Base-by-base conservation (phyloP, 92 coral and sea anemone genomes). In the Desmophyllum pertusum region DNA sequence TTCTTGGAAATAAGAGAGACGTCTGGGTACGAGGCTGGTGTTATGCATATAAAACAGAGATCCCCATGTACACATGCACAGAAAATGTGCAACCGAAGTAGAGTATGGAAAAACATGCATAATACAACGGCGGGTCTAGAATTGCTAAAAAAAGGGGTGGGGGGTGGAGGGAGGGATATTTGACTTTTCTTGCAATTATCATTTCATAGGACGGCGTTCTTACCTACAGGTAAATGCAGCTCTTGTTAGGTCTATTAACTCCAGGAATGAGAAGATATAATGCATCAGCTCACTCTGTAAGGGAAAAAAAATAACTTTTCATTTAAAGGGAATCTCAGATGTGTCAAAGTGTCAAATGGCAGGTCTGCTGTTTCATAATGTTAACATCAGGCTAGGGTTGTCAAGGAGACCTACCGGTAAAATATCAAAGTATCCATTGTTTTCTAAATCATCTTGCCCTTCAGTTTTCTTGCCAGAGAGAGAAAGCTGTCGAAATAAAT, bases 221-320 rank as follows among this genome's bases (percentile, higher is more conserved):
- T 83, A 94, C 99, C 92, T 89, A 80, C 99, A 97, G 18, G 98
- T 95, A 19, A 85, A 79, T 35, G 98, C 96, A 78, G 93, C 93
- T 76, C 91, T 90, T 3, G 77, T 84, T 35, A 97, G 84, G 80
- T 94, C 99, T 29, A 77, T 78, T 21, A 97, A 74, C 46, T 84
- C 91, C 73, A 97, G 81, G 74, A 92, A 92, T 35, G 94, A 86
- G 85, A 97, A 93, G 70, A 97, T 92, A 43, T 92, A 86, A 71
- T 85, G 90, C 8, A 94, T 79, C 55, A 97, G 88, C 72, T 97
- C 99, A 53, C 93, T 93, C 99, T 96, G 62, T 10, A n/a, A 69
- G 70, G 17, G 4, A 39, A 82, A 78, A 46, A 46, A 71, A 71
- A 70, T 0, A 72, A 31, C 13, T 13, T 14, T 45, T 48, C 53